These are phyloP conservation scores for Sarcophaga rosellei DNA, from an alignment of 2,888 invertebrate genomes.

Conservation along the genomic window DNA sequence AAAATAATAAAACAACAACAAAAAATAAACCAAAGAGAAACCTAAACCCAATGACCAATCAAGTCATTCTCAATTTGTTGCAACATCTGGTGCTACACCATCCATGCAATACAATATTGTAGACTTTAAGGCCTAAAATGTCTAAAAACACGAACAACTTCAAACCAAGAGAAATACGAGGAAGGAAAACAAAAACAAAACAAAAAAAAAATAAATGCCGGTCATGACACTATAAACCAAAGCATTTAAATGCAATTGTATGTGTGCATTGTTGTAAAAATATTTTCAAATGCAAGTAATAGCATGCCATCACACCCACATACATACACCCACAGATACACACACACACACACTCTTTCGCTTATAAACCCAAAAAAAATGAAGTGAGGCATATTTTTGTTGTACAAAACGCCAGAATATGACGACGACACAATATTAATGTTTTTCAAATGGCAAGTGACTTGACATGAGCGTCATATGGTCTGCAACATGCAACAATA, in stretches of 20 bases:
- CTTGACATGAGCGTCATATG: constrained; percentile 64
- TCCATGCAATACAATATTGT: constrained; percentile 48
- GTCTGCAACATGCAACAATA: constrained; percentile 31
- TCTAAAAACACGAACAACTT: constrained; percentile 50
- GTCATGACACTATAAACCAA: constrained; percentile 26
- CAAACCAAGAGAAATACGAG: constrained; percentile 39
- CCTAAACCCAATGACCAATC: constrained; percentile 53
- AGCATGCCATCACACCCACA: background rate
- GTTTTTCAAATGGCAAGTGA: constrained; percentile 66
- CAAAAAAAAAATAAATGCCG: constrained; percentile 23
- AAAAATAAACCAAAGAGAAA: background rate
- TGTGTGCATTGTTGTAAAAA: constrained; percentile 49
- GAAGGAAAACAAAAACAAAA: constrained; percentile 22
- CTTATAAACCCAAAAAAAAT: constrained; percentile 18
- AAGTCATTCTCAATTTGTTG: constrained; percentile 37
- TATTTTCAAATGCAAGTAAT: constrained; percentile 45
- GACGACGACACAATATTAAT: constrained; percentile 56
- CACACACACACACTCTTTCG: background rate
- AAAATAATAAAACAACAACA: background rate
- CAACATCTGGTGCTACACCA: constrained; percentile 58
- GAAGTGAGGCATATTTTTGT: constrained; percentile 15
- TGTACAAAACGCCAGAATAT: background rate
- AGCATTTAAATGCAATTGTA: constrained; percentile 50
- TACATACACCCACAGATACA: constrained; percentile 13
- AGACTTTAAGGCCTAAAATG: constrained; percentile 44